Conservation (phyloP, 2,888 invertebrate species). For the Dicyrtomina minuta region DNA sequence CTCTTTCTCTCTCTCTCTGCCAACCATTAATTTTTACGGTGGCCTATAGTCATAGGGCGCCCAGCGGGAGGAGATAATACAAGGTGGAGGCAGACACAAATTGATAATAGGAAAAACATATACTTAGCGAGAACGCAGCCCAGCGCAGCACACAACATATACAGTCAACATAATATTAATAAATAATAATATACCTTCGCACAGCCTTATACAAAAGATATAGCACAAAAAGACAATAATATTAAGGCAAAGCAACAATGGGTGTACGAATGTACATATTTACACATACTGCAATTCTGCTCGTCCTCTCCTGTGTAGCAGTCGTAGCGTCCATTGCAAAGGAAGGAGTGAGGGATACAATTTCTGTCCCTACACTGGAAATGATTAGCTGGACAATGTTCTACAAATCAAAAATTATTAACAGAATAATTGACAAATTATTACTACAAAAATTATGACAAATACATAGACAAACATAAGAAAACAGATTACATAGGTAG, state of each 20-base stretch:
- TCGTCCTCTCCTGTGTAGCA: conserved; percentile 54
- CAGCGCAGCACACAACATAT: too few relatives aligned
- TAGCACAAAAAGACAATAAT: background rate
- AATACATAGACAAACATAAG: background rate
- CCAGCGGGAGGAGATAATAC: too few relatives aligned
- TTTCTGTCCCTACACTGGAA: conserved; percentile 60
- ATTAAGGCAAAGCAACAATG: conserved; percentile 8
- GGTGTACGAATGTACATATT: background rate
- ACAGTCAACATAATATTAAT: too few relatives aligned
- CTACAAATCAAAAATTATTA: too few relatives aligned
- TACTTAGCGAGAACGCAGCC: too few relatives aligned
- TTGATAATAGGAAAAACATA: too few relatives aligned
- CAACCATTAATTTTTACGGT: too few relatives aligned
- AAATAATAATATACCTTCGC: too few relatives aligned
- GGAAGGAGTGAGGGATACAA: conserved; percentile 57
- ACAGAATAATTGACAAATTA: background rate
- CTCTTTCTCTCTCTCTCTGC: too few relatives aligned
- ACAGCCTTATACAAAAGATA: conserved; percentile 1
- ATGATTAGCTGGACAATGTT: conserved; percentile 56
- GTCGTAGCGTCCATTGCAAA: conserved; percentile 52
- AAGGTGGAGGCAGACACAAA: too few relatives aligned
- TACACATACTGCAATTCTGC: conserved; percentile 51
- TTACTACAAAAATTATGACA: background rate
- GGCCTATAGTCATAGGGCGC: too few relatives aligned
- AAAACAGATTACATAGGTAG: too few relatives aligned